Base-by-base conservation (phyloP, 2,113 vertebrate genomes). In the Percina caprodes region DNA sequence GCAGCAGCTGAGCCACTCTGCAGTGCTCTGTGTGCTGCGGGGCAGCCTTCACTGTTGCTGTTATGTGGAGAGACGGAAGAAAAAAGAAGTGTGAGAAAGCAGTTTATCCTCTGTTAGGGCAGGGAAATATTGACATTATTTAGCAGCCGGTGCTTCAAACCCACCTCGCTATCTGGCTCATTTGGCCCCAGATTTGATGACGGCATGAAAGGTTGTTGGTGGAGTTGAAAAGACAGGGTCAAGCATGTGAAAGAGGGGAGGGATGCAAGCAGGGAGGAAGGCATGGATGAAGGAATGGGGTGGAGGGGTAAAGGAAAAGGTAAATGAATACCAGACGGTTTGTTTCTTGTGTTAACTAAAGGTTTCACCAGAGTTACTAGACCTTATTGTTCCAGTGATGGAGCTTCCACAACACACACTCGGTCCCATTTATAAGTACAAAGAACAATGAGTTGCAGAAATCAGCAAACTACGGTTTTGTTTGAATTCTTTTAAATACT, bases 1-100 rank as follows among this genome's bases (percentile, higher is more conserved):
- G 93, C 84, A 91, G 94, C 95, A 96, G 95, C 95, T 95, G 86
- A 92, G 87, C 65, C 48, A 65, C 91, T 85, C 82, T 30, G 90
- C 80, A 88, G 6, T 19, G 54, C 60, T 82, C 2, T 51, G 65
- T 56, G 61, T 62, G 85, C 85, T 91, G 91, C 87, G 80, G 84
- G 83, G 77, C 88, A 69, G 69, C 49, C 65, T 63, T 78, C 79
- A 33, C 71, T 79, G 75, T 62, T 82, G 69, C 74, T 78, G 68
- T 80, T 92, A 79, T 87, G 61, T 73, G 86, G 45, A 39, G 66
- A 33, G 87, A 30, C 15, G n/a, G 33, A 35, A 39, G 39, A 39
- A 39, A 54, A 54, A 63, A 52, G 75, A 80, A 87, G 75, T 61
- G 90, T 85, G 86, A 87, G 74, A 74, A 89, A 84, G 85, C 58